These are phyloP conservation scores for Harpagifer antarcticus DNA, from an alignment of 2,797 vertebrate genomes.

Conservation along the genomic window DNA sequence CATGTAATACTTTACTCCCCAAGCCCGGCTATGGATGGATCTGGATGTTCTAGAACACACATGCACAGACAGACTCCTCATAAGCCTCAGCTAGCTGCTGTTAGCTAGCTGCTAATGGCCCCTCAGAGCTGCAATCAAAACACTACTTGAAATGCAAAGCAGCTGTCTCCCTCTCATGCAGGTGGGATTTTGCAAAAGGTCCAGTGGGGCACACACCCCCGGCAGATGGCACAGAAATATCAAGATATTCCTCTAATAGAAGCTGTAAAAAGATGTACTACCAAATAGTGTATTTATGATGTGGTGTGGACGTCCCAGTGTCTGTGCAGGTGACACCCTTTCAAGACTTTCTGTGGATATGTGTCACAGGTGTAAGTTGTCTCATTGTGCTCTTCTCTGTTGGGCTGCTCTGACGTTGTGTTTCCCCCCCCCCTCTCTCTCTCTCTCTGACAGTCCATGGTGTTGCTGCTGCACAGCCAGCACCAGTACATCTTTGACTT, in stretches of 20 bases:
- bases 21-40: too few species aligned
- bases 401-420: constrained; percentile 34
- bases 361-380: neutral
- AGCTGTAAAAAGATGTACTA: constrained; percentile 9
- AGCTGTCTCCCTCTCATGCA: neutral
- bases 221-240: constrained; percentile 33
- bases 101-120: constrained; percentile 1
- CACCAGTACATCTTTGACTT: constrained; percentile 99
- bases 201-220: constrained; percentile 2
- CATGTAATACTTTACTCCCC: too few species aligned
- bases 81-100: neutral
- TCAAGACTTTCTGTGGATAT: too few species aligned
- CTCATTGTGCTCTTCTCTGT: neutral
- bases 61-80: too few species aligned
- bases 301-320: neutral
- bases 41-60: neutral
- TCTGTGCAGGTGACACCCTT: neutral
- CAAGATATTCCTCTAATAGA: constrained; percentile 16
- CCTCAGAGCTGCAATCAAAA: neutral
- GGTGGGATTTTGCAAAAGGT: constrained; percentile 4
- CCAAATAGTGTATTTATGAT: constrained; percentile 5
- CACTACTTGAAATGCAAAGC: neutral
- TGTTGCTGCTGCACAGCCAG: constrained; percentile 97
- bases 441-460: constrained; percentile 92
- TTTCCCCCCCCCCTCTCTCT: constrained; percentile 24